Evolutionary conservation across 2,888 invertebrate genomes (phyloP), one percentile per base, ranked within the genome.

Genomic region (Rhyacophila evoluta): DNA sequence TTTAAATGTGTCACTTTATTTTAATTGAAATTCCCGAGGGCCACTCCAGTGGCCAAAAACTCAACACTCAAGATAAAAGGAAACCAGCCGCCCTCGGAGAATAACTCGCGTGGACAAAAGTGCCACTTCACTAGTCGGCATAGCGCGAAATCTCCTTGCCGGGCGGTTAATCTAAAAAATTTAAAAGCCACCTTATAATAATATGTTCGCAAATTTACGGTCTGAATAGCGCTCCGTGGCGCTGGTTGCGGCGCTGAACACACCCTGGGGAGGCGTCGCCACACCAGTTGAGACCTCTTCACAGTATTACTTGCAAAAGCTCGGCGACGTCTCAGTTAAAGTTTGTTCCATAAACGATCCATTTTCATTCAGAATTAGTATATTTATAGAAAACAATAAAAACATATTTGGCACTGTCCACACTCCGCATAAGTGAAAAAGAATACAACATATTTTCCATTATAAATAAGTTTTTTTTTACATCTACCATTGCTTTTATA

Each of bases 51-150:
- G 15, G 2, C 55, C 19, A 25, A 55, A n/a, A 55, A 55, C 25
- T 55, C 55, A 55, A 55, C 55, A 55, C 55, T 55, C 55, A 55
- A 55, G 55, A 55, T 55, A 25, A 55, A 55, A 55, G 55, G 55
- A 55, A 55, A 55, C 55, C 55, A 25, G 10, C 55, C 55, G 6
- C 55, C 55, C 55, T 55, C 19, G 19, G 12, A 25, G 55, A 55
- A 55, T 55, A 8, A 55, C 55, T 55, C 55, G 55, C 55, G 55
- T 55, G 55, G 55, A 55, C 55, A 55, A 19, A 19, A 55, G 55
- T 8, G 55, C 55, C 55, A 55, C 55, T 55, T 55, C 55, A 55
- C 55, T 19, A 55, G 55, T 2, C 55, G 8, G 55, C 55, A 10
- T 55, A 19, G 15, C 55, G 55, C 55, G 19, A 6, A 25, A 19